phyloP scores from a whole-genome alignment of 2,797 vertebrate species.

The Rhinogobio ventralis region DNA sequence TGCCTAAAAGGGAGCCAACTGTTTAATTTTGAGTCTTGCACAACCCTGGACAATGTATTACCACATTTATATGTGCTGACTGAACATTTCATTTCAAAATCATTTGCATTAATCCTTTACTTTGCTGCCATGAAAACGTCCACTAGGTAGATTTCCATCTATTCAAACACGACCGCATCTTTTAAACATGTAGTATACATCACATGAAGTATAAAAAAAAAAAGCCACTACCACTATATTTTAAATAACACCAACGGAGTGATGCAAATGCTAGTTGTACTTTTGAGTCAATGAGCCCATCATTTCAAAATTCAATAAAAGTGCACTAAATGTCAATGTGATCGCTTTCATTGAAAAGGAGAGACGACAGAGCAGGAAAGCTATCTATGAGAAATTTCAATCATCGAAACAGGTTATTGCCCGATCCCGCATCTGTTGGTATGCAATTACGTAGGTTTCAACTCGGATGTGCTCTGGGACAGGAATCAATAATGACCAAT shows the following conservation, averaged over 20 bases:
- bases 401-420: conserved; percentile 14
- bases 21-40: not conserved
- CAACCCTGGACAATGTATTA: not conserved
- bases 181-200: not conserved
- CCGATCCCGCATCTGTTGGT: conserved; percentile 28
- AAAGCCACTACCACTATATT: not conserved
- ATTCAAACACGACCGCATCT: not conserved
- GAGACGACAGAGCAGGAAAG: conserved; percentile 8
- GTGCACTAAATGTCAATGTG: conserved; percentile 23
- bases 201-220: not conserved
- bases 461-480: conserved; percentile 16
- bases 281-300: conserved; percentile 9
- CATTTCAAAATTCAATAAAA: conserved; percentile 11
- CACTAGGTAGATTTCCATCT: not conserved
- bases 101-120: not conserved
- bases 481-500: conserved; percentile 42
- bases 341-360: not conserved
- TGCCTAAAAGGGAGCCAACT: not conserved
- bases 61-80: not conserved
- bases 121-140: not conserved
- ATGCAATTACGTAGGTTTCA: conserved; percentile 30
- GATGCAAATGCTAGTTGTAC: conserved; percentile 1
- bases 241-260: not conserved
- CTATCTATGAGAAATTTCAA: conserved; percentile 39
- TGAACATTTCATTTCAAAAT: not conserved